Conservation (phyloP, 1,140 invertebrate genomes). For the Samia ricini region DNA sequence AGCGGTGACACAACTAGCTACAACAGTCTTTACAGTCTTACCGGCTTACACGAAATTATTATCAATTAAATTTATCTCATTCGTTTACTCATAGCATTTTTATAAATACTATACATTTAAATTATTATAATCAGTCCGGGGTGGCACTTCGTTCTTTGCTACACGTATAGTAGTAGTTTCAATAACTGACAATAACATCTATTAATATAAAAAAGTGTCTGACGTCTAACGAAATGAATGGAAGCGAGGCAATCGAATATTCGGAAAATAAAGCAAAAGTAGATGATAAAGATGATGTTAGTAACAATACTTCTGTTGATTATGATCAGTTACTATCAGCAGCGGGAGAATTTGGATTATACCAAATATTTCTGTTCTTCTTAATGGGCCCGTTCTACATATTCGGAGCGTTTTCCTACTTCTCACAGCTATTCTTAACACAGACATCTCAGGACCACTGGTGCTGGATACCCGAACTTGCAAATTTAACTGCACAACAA, state of each 20-base stretch:
- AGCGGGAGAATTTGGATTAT: slow-evolving; percentile 82
- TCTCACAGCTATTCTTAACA: slow-evolving; percentile 83
- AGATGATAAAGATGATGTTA: not conserved
- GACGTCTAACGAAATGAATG: not conserved
- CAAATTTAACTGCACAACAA: slow-evolving; percentile 59
- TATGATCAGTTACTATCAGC: slow-evolving; percentile 80
- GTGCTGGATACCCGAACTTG: slow-evolving; percentile 79
- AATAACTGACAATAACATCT: not conserved
- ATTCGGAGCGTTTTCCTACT: slow-evolving; percentile 82
- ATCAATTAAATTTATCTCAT: slow-evolving; percentile 4
- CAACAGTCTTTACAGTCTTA: not conserved
- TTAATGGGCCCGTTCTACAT: slow-evolving; percentile 71
- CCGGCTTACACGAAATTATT: slow-evolving; percentile 1
- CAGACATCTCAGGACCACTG: slow-evolving; percentile 79
- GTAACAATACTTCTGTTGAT: slow-evolving; percentile 56
- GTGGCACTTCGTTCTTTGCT: not conserved
- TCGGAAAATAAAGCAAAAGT: not conserved
- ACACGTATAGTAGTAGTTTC: not conserved
- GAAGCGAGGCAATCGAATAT: not conserved
- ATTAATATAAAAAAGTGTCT: not conserved
- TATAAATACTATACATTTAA: not conserved
- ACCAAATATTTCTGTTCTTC: slow-evolving; percentile 82
- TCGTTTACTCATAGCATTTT: not conserved
- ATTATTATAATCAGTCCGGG: not conserved
- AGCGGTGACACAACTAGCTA: not conserved